Percentiles rank a stretch among this genome's conserved stretches.
Evolutionary conservation across 2,797 vertebrate genomes (phyloP).

Genomic region (Choloepus didactylus): DNA sequence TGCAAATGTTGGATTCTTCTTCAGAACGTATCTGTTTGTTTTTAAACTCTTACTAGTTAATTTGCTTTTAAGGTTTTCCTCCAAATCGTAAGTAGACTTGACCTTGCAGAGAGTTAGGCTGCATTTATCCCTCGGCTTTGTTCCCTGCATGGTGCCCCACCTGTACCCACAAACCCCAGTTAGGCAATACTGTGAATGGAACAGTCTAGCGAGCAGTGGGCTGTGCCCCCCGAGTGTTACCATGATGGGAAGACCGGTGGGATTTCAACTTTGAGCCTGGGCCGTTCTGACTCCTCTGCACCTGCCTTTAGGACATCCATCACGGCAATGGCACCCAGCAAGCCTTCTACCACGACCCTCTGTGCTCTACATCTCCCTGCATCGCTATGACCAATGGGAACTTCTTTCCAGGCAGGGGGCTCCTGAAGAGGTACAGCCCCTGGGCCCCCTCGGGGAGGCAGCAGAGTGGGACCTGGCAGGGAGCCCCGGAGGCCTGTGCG

Average conservation of each 20-base stretch:
- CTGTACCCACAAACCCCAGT: not conserved
- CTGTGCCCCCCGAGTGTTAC: not conserved
- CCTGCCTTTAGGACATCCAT: slow-evolving; percentile 93
- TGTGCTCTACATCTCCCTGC: slow-evolving; percentile 96
- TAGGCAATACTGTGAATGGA: not conserved
- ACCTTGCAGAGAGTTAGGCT: not conserved
- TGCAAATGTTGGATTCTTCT: not conserved
- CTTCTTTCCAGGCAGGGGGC: slow-evolving; percentile 99
- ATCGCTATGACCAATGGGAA: slow-evolving; percentile 97
- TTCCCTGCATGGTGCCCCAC: not conserved
- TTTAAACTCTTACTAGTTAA: not conserved
- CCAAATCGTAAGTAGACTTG: not conserved
- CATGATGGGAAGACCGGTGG: not conserved
- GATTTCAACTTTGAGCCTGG: slow-evolving; percentile 1
- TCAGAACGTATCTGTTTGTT: slow-evolving; percentile 10
- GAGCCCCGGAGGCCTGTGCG: not conserved
- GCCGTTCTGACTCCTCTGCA: not conserved
- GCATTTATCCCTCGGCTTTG: not conserved
- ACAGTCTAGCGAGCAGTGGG: not conserved
- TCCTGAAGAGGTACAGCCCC: slow-evolving; percentile 93
- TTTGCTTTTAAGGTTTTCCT: not conserved
- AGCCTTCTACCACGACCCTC: slow-evolving; percentile 95
- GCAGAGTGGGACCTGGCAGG: not conserved
- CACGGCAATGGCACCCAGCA: slow-evolving; percentile 98
- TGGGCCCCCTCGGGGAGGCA: not conserved